Conservation (phyloP, 2,113 vertebrate species). For the Myrmecobius fasciatus region DNA sequence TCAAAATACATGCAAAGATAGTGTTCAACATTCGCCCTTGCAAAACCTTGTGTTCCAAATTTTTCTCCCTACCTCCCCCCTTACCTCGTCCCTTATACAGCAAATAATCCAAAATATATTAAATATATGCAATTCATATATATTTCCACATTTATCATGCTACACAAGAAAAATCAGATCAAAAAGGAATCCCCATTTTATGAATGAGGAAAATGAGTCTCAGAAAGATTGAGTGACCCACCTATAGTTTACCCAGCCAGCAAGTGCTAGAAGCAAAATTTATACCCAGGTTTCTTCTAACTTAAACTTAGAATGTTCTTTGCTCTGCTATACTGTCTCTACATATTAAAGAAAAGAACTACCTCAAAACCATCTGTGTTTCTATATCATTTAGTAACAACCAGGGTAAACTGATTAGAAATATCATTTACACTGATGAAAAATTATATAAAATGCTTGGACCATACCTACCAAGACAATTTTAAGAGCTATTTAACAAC, state of each 20-base stretch:
- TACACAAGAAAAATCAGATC: too few relatives aligned
- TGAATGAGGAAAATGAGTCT: slow-evolving; percentile 17
- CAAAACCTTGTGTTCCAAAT: too few relatives aligned
- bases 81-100: too few relatives aligned
- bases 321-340: background rate
- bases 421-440: background rate
- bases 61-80: too few relatives aligned
- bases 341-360: background rate
- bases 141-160: too few relatives aligned
- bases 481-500: background rate
- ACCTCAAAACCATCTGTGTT: background rate
- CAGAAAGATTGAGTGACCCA: background rate
- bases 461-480: background rate
- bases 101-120: too few relatives aligned
- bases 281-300: background rate
- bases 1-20: too few relatives aligned
- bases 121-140: too few relatives aligned
- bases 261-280: background rate
- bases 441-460: background rate
- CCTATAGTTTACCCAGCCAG: background rate
- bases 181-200: background rate
- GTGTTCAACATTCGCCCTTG: too few relatives aligned
- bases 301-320: slow-evolving; percentile 21
- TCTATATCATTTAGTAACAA: background rate
- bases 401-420: background rate